These are phyloP conservation scores for Cataglyphis hispanica DNA, from an alignment of 1,140 invertebrate species.

Conservation along the genomic window DNA sequence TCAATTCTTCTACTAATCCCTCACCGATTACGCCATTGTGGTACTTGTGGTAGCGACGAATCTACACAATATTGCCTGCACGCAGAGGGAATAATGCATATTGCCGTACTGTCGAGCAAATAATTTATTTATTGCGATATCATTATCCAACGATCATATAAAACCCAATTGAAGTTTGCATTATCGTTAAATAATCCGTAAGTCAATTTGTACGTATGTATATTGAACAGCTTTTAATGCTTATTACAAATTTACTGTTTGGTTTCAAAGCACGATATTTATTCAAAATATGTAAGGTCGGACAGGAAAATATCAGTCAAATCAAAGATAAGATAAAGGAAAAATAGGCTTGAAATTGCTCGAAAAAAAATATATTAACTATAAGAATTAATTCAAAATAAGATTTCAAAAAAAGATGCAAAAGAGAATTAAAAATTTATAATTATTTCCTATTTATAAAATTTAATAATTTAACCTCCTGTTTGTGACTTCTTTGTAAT, in stretches of 20 bases:
- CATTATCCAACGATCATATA: slow-evolving; percentile 47
- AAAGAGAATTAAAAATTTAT: background rate
- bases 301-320: background rate
- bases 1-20: background rate
- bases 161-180: slow-evolving; percentile 70
- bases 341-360: background rate
- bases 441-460: background rate
- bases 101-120: slow-evolving; percentile 21
- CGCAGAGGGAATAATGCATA: slow-evolving; percentile 43
- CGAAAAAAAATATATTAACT: background rate
- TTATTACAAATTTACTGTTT: slow-evolving; percentile 35
- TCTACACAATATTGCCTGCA: background rate
- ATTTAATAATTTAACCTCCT: background rate
- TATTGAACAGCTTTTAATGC: slow-evolving; percentile 58
- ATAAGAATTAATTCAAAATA: background rate
- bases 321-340: background rate
- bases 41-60: slow-evolving; percentile 19
- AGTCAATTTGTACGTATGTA: slow-evolving; percentile 64
- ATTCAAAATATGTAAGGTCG: background rate
- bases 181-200: slow-evolving; percentile 67
- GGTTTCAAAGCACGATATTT: slow-evolving; percentile 41
- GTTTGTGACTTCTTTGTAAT: background rate
- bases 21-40: slow-evolving; percentile 2
- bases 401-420: background rate
- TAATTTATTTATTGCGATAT: slow-evolving; percentile 66